Percentiles rank a stretch among this genome's conserved stretches.
Conservation (phyloP, 1,140 invertebrate genomes). For the Papilio helenus region DNA sequence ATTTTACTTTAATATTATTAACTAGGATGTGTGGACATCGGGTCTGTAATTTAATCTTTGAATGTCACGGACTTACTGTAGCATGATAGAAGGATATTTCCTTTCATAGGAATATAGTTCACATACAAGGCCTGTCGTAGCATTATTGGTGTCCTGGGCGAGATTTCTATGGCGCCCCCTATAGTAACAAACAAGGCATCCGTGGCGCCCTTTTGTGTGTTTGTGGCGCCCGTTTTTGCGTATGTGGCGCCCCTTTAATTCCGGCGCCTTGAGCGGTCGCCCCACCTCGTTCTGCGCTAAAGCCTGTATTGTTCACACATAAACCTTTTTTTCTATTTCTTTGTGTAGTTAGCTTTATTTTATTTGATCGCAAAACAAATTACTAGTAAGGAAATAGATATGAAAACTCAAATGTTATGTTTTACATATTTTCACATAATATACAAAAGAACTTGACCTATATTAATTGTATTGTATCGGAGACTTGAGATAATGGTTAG, state of each 20-base stretch:
- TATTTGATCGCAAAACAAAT: no score
- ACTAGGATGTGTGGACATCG: background rate
- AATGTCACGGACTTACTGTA: background rate
- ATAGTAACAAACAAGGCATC: no score
- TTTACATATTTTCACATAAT: background rate
- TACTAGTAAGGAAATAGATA: no score
- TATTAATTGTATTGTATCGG: background rate
- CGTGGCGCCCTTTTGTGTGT: no score
- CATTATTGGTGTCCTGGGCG: background rate
- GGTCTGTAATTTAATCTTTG: background rate
- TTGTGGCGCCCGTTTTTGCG: no score
- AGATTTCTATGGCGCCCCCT: no score
- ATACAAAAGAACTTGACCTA: conserved; percentile 3
- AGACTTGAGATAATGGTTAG: background rate
- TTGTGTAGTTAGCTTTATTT: no score
- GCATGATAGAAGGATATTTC: background rate
- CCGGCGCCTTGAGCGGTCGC: no score
- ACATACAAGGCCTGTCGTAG: background rate
- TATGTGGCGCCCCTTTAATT: no score
- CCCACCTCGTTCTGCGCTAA: no score
- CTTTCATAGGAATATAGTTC: background rate
- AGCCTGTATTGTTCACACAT: no score
- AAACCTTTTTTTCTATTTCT: no score
- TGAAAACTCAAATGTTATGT: background rate
- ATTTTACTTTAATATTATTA: background rate